Evolutionary conservation across 2,113 vertebrate genomes (phyloP).

Genomic region (Butorides virescens): DNA sequence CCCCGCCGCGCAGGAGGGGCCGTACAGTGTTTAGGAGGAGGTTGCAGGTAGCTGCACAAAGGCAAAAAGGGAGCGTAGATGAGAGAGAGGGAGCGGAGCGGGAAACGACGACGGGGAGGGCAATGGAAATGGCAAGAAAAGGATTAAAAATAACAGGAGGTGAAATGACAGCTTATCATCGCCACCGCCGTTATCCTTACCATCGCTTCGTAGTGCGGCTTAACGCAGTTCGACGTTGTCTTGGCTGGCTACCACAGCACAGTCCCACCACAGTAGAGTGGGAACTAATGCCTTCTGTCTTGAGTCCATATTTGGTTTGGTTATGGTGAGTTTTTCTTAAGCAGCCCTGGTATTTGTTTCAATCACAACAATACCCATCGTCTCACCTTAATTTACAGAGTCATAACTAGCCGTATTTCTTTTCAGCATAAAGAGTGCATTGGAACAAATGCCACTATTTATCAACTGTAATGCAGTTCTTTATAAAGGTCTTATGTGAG

Average conservation of each 20-base stretch:
- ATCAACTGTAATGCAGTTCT: slow-evolving; percentile 66
- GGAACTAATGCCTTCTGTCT: neutral
- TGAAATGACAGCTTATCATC: slow-evolving; percentile 44
- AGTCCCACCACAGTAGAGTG: neutral
- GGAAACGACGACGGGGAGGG: neutral
- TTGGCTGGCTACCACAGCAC: neutral
- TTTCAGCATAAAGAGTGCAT: slow-evolving; percentile 54
- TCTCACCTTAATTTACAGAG: slow-evolving; percentile 71
- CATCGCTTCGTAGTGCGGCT: slow-evolving; percentile 27
- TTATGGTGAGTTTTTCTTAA: slow-evolving; percentile 14
- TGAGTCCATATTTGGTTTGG: neutral
- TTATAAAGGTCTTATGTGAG: slow-evolving; percentile 66
- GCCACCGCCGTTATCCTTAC: slow-evolving; percentile 21
- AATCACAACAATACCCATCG: slow-evolving; percentile 58
- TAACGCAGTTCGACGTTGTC: slow-evolving; percentile 13
- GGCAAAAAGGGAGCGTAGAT: neutral
- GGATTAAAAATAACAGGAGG: slow-evolving; percentile 12
- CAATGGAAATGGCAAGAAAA: neutral
- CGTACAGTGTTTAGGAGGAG: neutral
- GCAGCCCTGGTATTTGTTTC: slow-evolving; percentile 61
- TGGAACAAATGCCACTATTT: slow-evolving; percentile 68
- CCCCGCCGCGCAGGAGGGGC: neutral
- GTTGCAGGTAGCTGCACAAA: neutral
- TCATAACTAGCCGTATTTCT: slow-evolving; percentile 65
- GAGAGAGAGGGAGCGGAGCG: neutral